phyloP scores from a whole-genome alignment of 2,797 vertebrate species.

The Macrochelys suwanniensis region DNA sequence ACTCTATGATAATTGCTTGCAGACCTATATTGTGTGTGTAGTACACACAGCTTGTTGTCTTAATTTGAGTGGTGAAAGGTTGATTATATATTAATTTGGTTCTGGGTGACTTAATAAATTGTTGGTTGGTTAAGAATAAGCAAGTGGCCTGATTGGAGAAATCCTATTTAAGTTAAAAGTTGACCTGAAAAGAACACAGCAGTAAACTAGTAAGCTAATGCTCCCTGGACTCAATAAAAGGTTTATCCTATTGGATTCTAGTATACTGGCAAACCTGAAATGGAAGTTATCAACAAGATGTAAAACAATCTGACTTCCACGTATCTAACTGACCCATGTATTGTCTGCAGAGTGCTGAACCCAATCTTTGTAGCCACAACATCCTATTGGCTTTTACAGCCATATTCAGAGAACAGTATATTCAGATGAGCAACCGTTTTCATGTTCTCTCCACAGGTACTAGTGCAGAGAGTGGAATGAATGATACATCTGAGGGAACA shows the following conservation, averaged over 20 bases:
- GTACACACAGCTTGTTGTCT: not conserved
- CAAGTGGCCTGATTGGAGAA: not conserved
- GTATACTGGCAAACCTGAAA: not conserved
- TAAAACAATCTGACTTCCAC: constrained; percentile 22
- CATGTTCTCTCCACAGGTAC: too few species aligned
- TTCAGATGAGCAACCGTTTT: too few species aligned
- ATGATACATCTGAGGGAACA: too few species aligned
- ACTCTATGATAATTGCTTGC: not conserved
- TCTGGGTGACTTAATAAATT: not conserved
- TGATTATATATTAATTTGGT: not conserved
- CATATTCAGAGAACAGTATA: constrained; percentile 35
- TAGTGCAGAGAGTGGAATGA: too few species aligned
- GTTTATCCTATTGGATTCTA: not conserved
- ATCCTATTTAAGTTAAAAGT: not conserved
- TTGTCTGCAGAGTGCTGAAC: not conserved
- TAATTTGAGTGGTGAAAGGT: not conserved
- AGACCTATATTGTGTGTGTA: not conserved
- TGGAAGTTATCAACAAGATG: constrained; percentile 11
- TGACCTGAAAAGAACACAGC: not conserved
- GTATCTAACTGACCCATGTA: constrained; percentile 24
- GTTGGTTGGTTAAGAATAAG: not conserved
- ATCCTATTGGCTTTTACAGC: constrained; percentile 51
- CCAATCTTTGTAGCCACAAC: not conserved
- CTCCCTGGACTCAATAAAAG: not conserved
- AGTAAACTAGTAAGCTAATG: not conserved